Percentiles rank a stretch among this genome's conserved stretches.
phyloP scores from a whole-genome alignment of 1,140 invertebrate species.

The Chelonus insularis region DNA sequence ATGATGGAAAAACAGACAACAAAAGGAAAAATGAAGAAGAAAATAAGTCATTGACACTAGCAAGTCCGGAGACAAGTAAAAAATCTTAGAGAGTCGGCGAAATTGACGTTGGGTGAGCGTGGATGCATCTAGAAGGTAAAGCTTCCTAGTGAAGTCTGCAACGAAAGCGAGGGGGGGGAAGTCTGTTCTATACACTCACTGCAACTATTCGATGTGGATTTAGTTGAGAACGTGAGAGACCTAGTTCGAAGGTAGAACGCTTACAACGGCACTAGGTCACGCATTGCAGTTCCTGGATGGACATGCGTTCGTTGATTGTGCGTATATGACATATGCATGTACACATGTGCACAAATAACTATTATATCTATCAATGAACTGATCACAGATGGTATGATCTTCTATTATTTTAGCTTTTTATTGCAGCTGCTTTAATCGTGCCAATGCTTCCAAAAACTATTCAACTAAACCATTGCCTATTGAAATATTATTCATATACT shows the following conservation, averaged over 20 bases:
- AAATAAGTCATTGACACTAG: conserved; percentile 13
- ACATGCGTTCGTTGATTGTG: conserved; percentile 27
- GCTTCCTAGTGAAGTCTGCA: background rate
- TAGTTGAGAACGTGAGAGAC: conserved; percentile 58
- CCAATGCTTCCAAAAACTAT: too few relatives aligned
- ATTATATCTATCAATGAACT: too few relatives aligned
- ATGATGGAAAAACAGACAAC: background rate
- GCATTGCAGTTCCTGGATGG: conserved; percentile 57
- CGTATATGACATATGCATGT: background rate
- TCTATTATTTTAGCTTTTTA: too few relatives aligned
- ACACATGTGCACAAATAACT: background rate
- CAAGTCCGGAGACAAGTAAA: background rate
- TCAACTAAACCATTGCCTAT: too few relatives aligned
- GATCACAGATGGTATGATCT: too few relatives aligned
- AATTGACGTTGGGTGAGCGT: background rate
- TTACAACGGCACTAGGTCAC: conserved; percentile 60
- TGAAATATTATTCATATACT: too few relatives aligned
- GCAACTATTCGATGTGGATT: conserved; percentile 36
- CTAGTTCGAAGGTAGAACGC: conserved; percentile 58
- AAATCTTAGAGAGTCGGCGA: conserved; percentile 8
- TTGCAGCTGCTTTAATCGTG: too few relatives aligned
- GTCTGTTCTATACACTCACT: conserved; percentile 36
- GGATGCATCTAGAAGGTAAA: background rate
- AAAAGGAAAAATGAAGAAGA: conserved; percentile 1
- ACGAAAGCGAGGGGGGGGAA: conserved; percentile 34